Evolutionary conservation across 2,113 vertebrate genomes (phyloP).

Genomic region (Danionella cerebrum): DNA sequence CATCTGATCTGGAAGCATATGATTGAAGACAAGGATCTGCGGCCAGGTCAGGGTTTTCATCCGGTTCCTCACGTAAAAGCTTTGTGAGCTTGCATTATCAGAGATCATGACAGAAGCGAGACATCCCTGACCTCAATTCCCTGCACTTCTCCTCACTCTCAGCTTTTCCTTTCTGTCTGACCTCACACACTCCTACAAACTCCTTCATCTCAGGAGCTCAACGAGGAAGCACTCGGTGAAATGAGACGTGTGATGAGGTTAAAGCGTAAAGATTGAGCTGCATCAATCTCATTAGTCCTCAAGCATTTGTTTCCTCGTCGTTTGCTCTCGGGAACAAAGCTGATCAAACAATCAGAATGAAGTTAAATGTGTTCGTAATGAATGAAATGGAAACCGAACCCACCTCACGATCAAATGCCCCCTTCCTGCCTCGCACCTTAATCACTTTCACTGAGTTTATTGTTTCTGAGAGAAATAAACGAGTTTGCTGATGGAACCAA

Average conservation of each 20-base stretch:
- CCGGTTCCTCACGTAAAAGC: background rate
- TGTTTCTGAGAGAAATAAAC: no score
- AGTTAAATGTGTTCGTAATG: background rate
- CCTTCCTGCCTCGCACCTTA: background rate
- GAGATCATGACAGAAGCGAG: background rate
- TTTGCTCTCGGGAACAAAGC: background rate
- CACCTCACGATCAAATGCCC: background rate
- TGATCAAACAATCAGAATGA: background rate
- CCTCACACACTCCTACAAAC: background rate
- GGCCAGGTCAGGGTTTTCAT: background rate
- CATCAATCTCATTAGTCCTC: background rate
- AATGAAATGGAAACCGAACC: background rate
- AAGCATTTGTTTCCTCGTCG: background rate
- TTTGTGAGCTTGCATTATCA: background rate
- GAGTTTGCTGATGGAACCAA: no score
- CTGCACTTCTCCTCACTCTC: background rate
- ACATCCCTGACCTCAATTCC: background rate
- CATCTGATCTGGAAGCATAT: no score
- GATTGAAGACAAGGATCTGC: background rate
- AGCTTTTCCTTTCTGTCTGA: background rate
- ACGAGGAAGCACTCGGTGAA: background rate
- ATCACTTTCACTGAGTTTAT: no score
- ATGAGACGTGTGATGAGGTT: background rate
- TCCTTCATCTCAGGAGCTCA: background rate
- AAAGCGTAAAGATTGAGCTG: background rate